A percentile compares a stretch with the other conserved stretches of the same genome.
Evolutionary conservation across 2,797 vertebrate species (phyloP).

Genomic region (Eurystomus glaucurus): DNA sequence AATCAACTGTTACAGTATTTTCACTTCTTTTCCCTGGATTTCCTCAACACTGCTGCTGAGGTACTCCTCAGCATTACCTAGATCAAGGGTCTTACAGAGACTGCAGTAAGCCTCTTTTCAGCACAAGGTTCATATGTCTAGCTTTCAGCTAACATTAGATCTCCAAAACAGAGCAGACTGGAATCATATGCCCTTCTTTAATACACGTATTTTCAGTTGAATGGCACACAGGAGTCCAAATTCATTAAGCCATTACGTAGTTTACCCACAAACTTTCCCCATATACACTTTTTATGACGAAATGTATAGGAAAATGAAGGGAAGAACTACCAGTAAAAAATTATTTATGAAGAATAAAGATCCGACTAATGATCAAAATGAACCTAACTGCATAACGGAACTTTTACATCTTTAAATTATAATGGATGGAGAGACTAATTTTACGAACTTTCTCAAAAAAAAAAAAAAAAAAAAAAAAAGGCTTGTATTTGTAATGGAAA

Average conservation of each 20-base stretch:
- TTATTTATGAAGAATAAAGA: background rate
- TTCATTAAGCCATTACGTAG: fast-evolving
- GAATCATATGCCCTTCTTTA: background rate
- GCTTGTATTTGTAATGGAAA: background rate
- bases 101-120: background rate
- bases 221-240: background rate
- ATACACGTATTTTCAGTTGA: background rate
- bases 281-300: background rate
- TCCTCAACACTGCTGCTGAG: background rate
- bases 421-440: background rate
- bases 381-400: background rate
- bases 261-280: fast-evolving
- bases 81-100: background rate
- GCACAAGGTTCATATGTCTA: background rate
- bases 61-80: background rate
- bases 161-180: background rate
- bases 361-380: background rate
- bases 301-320: background rate
- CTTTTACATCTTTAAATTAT: background rate
- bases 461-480: background rate
- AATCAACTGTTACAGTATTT: background rate
- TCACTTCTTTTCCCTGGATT: background rate
- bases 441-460: background rate
- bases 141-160: background rate
- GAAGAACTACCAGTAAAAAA: background rate